These are phyloP conservation scores for Solenopsis invicta DNA, from an alignment of 1,140 invertebrate genomes.

Conservation along the genomic window DNA sequence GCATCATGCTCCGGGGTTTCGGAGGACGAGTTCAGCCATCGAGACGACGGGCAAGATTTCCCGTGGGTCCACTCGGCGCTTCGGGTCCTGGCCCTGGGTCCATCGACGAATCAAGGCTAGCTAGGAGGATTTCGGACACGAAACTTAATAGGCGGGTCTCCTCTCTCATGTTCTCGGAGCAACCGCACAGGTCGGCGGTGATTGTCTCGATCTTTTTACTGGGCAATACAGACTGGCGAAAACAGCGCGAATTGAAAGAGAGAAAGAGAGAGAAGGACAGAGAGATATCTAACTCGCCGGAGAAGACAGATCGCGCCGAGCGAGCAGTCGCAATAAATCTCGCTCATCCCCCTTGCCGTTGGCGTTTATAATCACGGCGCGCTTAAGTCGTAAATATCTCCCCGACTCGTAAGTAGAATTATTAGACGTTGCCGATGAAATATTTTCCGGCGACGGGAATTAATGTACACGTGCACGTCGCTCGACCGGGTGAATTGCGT, in stretches of 20 bases:
- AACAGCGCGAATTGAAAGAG: constrained; percentile 26
- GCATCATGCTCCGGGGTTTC: constrained; percentile 45
- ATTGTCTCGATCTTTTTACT: constrained; percentile 12
- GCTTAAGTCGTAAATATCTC: constrained; percentile 64
- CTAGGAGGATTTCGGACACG: constrained; percentile 58
- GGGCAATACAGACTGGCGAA: neutral
- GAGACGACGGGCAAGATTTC: constrained; percentile 68
- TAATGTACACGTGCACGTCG: constrained; percentile 42
- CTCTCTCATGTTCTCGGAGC: neutral
- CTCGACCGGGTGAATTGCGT: constrained; percentile 1
- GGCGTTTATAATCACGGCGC: constrained; percentile 58
- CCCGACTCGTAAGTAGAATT: constrained; percentile 59
- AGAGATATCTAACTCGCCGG: constrained; percentile 26
- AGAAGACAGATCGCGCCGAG: constrained; percentile 55
- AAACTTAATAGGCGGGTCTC: constrained; percentile 54
- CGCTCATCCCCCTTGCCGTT: neutral
- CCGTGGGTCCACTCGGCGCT: constrained; percentile 65
- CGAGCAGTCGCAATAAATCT: constrained; percentile 56
- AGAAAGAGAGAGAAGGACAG: neutral
- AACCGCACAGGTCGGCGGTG: neutral
- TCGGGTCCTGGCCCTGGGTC: constrained; percentile 19
- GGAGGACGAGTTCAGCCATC: constrained; percentile 61
- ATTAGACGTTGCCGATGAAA: constrained; percentile 58
- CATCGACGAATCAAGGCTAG: constrained; percentile 55
- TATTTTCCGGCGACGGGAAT: constrained; percentile 52